These are phyloP conservation scores for Phoeniculus purpureus DNA, from an alignment of 2,797 vertebrate genomes.

Conservation along the genomic window DNA sequence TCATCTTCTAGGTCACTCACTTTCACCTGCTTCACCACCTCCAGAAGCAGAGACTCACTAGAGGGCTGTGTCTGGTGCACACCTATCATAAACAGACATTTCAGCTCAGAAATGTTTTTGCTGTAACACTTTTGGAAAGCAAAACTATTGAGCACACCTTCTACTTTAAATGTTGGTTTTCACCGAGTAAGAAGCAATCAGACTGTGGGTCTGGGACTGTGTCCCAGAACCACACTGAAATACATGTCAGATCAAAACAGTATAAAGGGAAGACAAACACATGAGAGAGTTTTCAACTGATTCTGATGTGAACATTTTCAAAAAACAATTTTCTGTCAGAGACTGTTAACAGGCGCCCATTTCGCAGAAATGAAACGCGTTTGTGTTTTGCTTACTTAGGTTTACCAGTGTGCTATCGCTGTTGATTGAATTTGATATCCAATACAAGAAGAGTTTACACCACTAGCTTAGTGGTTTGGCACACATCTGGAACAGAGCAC, in stretches of 20 bases:
- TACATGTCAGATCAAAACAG: neutral
- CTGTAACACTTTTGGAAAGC: neutral
- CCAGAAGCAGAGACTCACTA: slow-evolving; percentile 90
- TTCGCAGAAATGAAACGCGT: neutral
- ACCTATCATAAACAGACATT: slow-evolving; percentile 75
- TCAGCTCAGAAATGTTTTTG: neutral
- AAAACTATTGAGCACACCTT: neutral
- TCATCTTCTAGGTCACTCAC: slow-evolving; percentile 94
- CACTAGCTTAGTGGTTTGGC: neutral
- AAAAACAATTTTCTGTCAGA: neutral
- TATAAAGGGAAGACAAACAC: neutral
- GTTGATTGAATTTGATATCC: neutral
- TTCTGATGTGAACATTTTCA: neutral
- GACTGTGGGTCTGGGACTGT: no score
- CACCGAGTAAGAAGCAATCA: neutral
- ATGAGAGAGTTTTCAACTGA: neutral
- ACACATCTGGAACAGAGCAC: neutral
- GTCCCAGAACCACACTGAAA: neutral
- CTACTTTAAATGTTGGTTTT: neutral
- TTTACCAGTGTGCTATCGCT: neutral
- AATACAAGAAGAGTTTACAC: neutral
- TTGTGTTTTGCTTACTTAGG: neutral
- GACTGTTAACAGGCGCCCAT: neutral
- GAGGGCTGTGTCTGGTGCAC: slow-evolving; percentile 85
- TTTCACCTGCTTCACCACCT: slow-evolving; percentile 96